Evolutionary conservation across 2,797 vertebrate species (phyloP).

Genomic region (Gallinago nigripennis): DNA sequence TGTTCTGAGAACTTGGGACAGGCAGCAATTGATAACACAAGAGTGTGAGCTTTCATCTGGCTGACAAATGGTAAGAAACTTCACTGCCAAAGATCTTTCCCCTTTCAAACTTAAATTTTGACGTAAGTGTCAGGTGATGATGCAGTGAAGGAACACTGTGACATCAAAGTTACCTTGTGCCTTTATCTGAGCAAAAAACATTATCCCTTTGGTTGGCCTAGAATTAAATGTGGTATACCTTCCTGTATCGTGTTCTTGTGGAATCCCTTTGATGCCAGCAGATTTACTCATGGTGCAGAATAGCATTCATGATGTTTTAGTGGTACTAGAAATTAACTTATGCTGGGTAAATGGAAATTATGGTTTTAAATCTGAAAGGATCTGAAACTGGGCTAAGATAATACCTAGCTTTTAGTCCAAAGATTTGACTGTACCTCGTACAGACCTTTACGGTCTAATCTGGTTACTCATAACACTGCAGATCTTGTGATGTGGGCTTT

Average conservation of each 20-base stretch:
- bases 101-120: background rate
- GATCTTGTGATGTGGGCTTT: background rate
- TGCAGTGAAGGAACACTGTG: background rate
- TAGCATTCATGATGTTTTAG: background rate
- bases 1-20: background rate
- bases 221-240: background rate
- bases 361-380: background rate
- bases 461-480: background rate
- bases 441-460: background rate
- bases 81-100: background rate
- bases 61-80: background rate
- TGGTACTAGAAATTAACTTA: background rate
- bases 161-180: background rate
- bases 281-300: background rate
- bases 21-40: background rate
- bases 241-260: background rate
- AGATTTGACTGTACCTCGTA: background rate
- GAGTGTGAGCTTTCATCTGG: background rate
- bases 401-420: background rate
- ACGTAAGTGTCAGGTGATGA: fast-evolving
- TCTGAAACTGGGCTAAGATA: background rate
- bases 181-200: background rate
- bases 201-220: background rate
- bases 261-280: background rate
- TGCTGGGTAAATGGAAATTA: background rate